Evolutionary conservation across 2,113 vertebrate species (phyloP).

Genomic region (Mastomys natalensis): DNA sequence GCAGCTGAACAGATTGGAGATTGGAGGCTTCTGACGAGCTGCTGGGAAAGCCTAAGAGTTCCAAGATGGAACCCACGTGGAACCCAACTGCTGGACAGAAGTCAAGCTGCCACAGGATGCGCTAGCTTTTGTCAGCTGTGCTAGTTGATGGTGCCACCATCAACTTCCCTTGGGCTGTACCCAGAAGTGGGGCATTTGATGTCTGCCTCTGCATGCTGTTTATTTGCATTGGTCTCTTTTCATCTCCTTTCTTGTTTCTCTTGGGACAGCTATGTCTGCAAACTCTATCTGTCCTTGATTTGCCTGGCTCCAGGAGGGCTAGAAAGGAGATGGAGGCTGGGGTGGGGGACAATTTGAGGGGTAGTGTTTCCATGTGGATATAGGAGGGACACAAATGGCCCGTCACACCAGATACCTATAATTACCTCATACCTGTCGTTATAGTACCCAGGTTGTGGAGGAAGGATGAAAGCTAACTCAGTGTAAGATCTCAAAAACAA

Average conservation of each 20-base stretch:
- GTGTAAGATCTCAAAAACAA: background rate
- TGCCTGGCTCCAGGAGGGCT: background rate
- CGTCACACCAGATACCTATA: background rate
- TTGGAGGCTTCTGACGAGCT: background rate
- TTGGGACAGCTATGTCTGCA: background rate
- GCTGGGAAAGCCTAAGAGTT: background rate
- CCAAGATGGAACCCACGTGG: background rate
- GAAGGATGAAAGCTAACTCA: background rate
- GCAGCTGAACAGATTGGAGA: background rate
- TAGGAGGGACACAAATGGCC: background rate
- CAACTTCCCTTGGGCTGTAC: background rate
- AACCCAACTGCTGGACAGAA: background rate
- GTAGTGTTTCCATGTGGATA: background rate
- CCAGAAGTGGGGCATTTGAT: background rate
- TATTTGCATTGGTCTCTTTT: background rate
- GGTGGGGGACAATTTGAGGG: background rate
- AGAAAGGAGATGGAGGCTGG: background rate
- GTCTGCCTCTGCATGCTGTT: background rate
- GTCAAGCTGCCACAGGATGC: background rate
- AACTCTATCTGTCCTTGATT: slow-evolving; percentile 14
- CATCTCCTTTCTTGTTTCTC: slow-evolving; percentile 21
- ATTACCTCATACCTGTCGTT: background rate
- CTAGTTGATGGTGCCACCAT: background rate
- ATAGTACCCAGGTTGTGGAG: background rate
- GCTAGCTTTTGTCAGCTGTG: background rate